Evolutionary conservation across 2,888 invertebrate genomes (phyloP), one percentile per base, ranked within the genome.

Genomic region (Camponotus fellah): DNA sequence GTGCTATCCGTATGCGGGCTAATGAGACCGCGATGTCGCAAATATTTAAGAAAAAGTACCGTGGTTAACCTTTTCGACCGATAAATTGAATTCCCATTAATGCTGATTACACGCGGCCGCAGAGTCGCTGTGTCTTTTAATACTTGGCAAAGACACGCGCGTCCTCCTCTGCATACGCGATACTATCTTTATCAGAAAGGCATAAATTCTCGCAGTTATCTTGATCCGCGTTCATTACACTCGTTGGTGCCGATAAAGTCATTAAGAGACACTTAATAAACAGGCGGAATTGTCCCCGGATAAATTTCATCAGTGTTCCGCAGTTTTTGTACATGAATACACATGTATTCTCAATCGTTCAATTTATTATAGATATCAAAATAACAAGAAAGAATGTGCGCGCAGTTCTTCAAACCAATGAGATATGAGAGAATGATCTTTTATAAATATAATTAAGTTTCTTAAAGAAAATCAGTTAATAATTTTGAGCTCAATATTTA

Each of bases 251-350:
- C 89, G 88, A 92, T 92, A 92, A 86, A 92, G 92, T 90, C 91
- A 89, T 92, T 92, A 91, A 87, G 82, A 87, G 89, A 84, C 85
- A 87, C 88, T 90, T 90, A 90, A 92, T 92, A 92, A 91, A 89
- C 88, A 90, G 81, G 82, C 77, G 79, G 86, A 91, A 89, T 85
- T n/a, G 72, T 56, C 26, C 17, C 49, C 75, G 83, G 81, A 86
- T 91, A 89, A 89, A 89, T 87, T 89, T 79, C 26, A 68, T 72
- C 49, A 21, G 32, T 53, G 49, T 64, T 53, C 26, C 58, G 58
- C 68, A 56, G 53, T 66, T 53, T 53, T 21, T 66, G 3, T 65
- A 37, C 10, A 17, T 32, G 21, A 34, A 74, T 62, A 21, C 6
- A 56, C 12, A 8, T 34, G 8, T 37, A 1, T 58, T 12, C 1